A percentile compares a stretch with the other conserved stretches of the same genome.
These are phyloP conservation scores for Chloromyia formosa DNA, from an alignment of 2,888 invertebrate genomes.

Conservation along the genomic window DNA sequence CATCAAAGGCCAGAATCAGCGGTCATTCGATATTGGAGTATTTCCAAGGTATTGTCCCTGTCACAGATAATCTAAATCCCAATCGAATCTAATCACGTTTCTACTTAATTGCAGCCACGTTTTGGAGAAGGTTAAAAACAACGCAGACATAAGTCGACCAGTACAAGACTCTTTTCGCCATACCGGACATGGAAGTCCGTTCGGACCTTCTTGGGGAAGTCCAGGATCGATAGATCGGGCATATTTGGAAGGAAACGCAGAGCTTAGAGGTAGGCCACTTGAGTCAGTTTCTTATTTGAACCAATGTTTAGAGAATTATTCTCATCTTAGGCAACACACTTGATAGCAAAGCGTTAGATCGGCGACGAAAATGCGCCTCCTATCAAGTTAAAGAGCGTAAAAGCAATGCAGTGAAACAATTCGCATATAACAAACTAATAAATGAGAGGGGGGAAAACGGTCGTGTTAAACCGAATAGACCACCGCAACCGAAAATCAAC, in stretches of 20 bases:
- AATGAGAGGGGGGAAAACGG: slow-evolving; percentile 68
- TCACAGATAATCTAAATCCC: not conserved
- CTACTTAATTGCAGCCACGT: slow-evolving; percentile 67
- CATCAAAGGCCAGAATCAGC: slow-evolving; percentile 96
- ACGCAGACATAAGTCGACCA: slow-evolving; percentile 81
- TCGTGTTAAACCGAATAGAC: slow-evolving; percentile 61
- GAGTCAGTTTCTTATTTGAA: too few relatives aligned
- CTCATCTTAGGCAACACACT: slow-evolving; percentile 24
- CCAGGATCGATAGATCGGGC: slow-evolving; percentile 82
- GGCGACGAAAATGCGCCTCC: slow-evolving; percentile 64
- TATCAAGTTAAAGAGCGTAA: slow-evolving; percentile 61
- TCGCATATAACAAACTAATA: slow-evolving; percentile 82
- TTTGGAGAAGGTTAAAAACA: slow-evolving; percentile 76
- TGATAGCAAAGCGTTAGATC: slow-evolving; percentile 52
- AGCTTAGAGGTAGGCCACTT: slow-evolving; percentile 54
- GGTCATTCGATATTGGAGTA: slow-evolving; percentile 85
- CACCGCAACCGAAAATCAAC: slow-evolving; percentile 61
- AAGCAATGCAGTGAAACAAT: slow-evolving; percentile 71
- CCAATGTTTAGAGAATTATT: not conserved
- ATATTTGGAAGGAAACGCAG: slow-evolving; percentile 66
- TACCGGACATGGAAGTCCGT: slow-evolving; percentile 77
- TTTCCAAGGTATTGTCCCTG: slow-evolving; percentile 77
- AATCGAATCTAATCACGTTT: too few relatives aligned
- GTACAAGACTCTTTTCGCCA: slow-evolving; percentile 85
- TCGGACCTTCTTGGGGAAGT: slow-evolving; percentile 86